Evolutionary conservation across 2,888 invertebrate species (phyloP), one percentile per base, ranked within the genome.

Genomic region (Helleia helle): DNA sequence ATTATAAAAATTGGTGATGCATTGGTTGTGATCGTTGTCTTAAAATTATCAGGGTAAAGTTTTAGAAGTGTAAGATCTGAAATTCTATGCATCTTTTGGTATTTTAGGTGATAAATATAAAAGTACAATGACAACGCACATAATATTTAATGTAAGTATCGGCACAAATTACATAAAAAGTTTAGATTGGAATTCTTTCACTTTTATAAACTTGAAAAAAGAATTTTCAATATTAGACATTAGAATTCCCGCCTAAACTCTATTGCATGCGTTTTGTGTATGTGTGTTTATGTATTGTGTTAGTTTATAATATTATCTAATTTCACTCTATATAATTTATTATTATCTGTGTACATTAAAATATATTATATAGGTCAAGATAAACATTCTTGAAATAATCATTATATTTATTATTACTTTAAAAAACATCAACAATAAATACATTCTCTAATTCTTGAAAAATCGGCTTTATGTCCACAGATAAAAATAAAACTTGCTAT

Each of bases 401-500:
- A 45, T 48, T 46, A 36, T 41, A n/a, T 15, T 37, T 22, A 25
- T 28, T 24, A 22, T 14, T 22, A n/a, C 15, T 11, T 22, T 7
- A 22, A 2, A 3, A 38, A 13, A 9, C 7, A 18, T 36, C 29
- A 49, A 42, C 5, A n/a, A n/a, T n/a, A n/a, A n/a, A n/a, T n/a
- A n/a, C n/a, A n/a, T n/a, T 22, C n/a, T n/a, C n/a, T n/a, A n/a
- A n/a, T n/a, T 28, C 31, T 38, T 44, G 28, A 13, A 6, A 28
- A 27, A 37, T 27, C 15, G 27, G 17, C 22, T 42, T 11, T 30
- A 29, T 30, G 15, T 37, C 30, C 17, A 36, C 18, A 36, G 28
- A 38, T 40, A 27, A 38, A 40, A 28, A 17, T 36, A 46, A 49
- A 55, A 55, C 54, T 55, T 55, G 55, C 55, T 55, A 48, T 50